Base-by-base conservation (phyloP, 1,140 invertebrate genomes). In the Delia radicum region DNA sequence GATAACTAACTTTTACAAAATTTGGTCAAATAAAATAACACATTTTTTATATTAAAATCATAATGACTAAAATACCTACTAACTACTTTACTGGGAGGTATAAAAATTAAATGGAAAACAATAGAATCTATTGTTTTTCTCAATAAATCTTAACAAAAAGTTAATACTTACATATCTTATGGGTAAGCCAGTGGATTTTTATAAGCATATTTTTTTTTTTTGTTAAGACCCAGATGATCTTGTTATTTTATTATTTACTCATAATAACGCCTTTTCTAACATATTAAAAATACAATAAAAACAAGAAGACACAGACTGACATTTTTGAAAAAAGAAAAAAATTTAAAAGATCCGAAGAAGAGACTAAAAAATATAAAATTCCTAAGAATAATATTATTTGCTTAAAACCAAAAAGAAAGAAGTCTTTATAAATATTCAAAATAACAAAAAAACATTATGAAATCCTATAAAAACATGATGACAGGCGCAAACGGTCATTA, bases 251-350 rank as follows among this genome's bases (percentile, higher is more conserved):
- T 69, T 69, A 33, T 69, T 69, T 69, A 33, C 31, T 69, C 29
- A 69, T 69, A 37, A 69, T 73, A 73, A 48, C 72, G 48, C 72
- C 72, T 55, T 73, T 61, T 73, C 72, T 73, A 48, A 73, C 72
- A n/a, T 73, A 3, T 67, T 67, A 28, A 26, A n/a, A 67, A 67
- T 7, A 4, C 24, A 67, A 67, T 13, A 28, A 67, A 24, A 55
- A 55, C 48, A 21, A 21, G 48, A 21, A 10, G 62, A 69, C 63
- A 63, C 4, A 31, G 63, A 33, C 63, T 29, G 63, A n/a, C 63
- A 29, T 18, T 55, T 55, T 55, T 21, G 4, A 3, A 42, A 42
- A 42, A 42, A 33, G 33, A 33, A 10, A 12, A n/a, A n/a, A n/a
- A n/a, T n/a, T n/a, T n/a, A 18, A 48, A 5, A 48, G 15, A 48